Conservation (phyloP, 1,140 invertebrate species). For the Panagrolaimus sp. region DNA sequence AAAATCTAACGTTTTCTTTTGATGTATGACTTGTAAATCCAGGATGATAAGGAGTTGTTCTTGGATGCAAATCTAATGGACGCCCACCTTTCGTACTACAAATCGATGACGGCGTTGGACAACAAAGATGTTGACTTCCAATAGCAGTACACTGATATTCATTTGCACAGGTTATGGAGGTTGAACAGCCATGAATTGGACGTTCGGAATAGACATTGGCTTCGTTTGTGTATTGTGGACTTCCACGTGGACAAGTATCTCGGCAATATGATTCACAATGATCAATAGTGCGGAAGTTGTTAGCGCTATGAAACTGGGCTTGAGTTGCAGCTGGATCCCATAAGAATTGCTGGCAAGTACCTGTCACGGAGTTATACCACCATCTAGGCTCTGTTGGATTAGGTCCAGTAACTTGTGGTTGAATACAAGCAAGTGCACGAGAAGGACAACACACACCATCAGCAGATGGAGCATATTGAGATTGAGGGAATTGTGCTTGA, state of each 20-base stretch:
- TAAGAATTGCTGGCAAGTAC: slow-evolving; percentile 56
- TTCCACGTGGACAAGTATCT: slow-evolving; percentile 55
- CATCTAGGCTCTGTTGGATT: slow-evolving; percentile 55
- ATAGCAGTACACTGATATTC: slow-evolving; percentile 56
- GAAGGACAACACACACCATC: slow-evolving; percentile 37
- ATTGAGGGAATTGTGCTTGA: slow-evolving; percentile 31
- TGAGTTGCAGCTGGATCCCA: slow-evolving; percentile 57
- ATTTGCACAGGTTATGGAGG: slow-evolving; percentile 43
- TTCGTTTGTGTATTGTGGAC: slow-evolving; percentile 52
- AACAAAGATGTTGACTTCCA: slow-evolving; percentile 54
- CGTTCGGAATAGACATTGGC: slow-evolving; percentile 50
- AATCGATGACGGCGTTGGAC: slow-evolving; percentile 51
- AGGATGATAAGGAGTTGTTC: slow-evolving; percentile 48
- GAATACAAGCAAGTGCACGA: slow-evolving; percentile 56
- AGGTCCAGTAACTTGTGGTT: slow-evolving; percentile 54
- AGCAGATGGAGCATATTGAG: slow-evolving; percentile 47
- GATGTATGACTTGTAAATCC: slow-evolving; percentile 25
- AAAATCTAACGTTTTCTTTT: slow-evolving; percentile 45
- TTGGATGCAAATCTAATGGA: slow-evolving; percentile 39
- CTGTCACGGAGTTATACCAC: slow-evolving; percentile 56
- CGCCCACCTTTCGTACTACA: slow-evolving; percentile 47
- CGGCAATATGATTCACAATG: slow-evolving; percentile 57
- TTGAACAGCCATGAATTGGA: slow-evolving; percentile 51
- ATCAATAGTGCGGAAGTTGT: slow-evolving; percentile 57
- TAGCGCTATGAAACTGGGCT: slow-evolving; percentile 52